Evolutionary conservation across 2,888 invertebrate species (phyloP).

Genomic region (Eugnorisma glareosa): DNA sequence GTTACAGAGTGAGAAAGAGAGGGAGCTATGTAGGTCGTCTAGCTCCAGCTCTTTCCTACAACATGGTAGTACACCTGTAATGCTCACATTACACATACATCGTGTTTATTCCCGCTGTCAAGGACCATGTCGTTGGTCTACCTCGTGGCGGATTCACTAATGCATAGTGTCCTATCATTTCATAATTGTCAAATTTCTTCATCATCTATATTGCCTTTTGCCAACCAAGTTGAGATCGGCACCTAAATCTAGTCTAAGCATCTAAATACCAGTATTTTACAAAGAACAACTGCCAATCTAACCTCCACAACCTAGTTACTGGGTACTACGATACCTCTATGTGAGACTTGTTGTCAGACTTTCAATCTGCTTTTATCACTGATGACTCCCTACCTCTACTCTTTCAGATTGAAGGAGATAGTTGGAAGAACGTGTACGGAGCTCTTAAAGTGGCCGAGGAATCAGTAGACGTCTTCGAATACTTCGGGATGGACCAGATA

Average conservation of each 20-base stretch:
- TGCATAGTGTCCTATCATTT: too few relatives aligned
- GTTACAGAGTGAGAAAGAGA: too few relatives aligned
- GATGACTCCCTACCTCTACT: not conserved
- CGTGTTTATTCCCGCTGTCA: not conserved
- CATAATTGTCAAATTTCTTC: not conserved
- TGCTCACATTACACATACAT: too few relatives aligned
- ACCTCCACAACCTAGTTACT: too few relatives aligned
- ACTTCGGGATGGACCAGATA: constrained; percentile 72
- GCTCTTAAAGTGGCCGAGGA: constrained; percentile 71
- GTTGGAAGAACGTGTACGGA: constrained; percentile 76
- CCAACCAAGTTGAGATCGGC: not conserved
- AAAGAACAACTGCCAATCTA: too few relatives aligned
- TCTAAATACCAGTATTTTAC: too few relatives aligned
- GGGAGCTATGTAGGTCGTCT: too few relatives aligned
- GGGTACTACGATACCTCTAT: not conserved
- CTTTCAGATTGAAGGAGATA: constrained; percentile 76
- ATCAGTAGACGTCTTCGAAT: constrained; percentile 71
- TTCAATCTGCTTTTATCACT: not conserved
- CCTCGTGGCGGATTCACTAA: too few relatives aligned
- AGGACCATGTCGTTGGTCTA: too few relatives aligned
- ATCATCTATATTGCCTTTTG: not conserved
- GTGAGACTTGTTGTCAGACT: not conserved
- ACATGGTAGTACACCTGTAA: too few relatives aligned
- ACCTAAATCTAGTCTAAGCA: too few relatives aligned
- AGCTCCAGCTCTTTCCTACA: too few relatives aligned